phyloP scores from a whole-genome alignment of 2,797 vertebrate species.

The Sandelia bainsii region DNA sequence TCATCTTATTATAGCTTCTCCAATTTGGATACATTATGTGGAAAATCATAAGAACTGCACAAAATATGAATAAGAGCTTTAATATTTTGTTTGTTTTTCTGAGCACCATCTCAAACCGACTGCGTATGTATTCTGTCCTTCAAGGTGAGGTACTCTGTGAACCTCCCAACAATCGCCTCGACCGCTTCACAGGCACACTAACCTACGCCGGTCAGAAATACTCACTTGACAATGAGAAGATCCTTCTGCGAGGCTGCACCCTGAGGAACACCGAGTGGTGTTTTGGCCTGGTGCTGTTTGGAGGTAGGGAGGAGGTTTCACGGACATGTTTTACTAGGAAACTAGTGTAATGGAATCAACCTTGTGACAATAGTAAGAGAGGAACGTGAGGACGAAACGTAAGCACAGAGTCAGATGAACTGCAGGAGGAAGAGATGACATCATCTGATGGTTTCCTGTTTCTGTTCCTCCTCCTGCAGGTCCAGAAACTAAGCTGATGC shows the following conservation, averaged over 20 bases:
- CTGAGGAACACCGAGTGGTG: constrained; percentile 97
- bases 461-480: constrained; percentile 83
- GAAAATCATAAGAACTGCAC: no score
- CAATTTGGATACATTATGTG: no score
- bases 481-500: constrained; percentile 97
- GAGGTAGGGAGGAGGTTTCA: constrained; percentile 78
- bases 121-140: background rate
- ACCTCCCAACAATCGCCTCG: constrained; percentile 94
- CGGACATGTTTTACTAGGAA: background rate
- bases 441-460: background rate
- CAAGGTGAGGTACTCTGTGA: constrained; percentile 92
- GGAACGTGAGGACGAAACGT: no score
- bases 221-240: constrained; percentile 90
- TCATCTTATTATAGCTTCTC: no score
- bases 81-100: background rate
- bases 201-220: constrained; percentile 84
- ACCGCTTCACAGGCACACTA: constrained; percentile 91
- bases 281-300: constrained; percentile 94
- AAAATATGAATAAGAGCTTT: no score
- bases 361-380: no score
- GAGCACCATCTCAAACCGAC: background rate
- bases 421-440: background rate
- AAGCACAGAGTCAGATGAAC: background rate
- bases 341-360: background rate
- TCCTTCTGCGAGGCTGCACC: constrained; percentile 93